Evolutionary conservation across 1,140 invertebrate genomes (phyloP).

Genomic region (Onthophagus taurus): DNA sequence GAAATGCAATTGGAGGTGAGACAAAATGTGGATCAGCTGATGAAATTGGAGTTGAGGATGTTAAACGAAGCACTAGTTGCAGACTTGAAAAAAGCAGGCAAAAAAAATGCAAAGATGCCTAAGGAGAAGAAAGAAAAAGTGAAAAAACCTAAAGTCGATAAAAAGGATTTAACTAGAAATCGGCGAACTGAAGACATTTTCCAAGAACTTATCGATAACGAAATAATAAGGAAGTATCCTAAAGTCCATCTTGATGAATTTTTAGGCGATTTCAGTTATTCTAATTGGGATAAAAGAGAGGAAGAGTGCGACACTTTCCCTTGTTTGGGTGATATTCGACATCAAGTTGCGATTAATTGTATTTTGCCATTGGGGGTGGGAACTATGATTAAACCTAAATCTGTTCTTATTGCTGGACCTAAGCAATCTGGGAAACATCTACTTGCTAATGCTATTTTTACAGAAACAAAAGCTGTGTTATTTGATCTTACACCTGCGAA

Average conservation of each 20-base stretch:
- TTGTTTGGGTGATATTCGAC: slow-evolving; percentile 55
- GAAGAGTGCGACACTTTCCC: slow-evolving; percentile 44
- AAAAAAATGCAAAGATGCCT: slow-evolving; percentile 44
- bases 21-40: slow-evolving; percentile 44
- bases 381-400: slow-evolving; percentile 59
- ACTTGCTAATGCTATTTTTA: slow-evolving; percentile 68
- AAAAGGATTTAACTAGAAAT: slow-evolving; percentile 73
- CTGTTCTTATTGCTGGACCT: slow-evolving; percentile 66
- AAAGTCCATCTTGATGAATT: slow-evolving; percentile 53
- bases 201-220: slow-evolving; percentile 65
- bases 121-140: slow-evolving; percentile 45
- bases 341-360: slow-evolving; percentile 62
- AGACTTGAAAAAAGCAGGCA: slow-evolving; percentile 36
- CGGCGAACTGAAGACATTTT: slow-evolving; percentile 63
- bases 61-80: slow-evolving; percentile 41
- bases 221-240: slow-evolving; percentile 60
- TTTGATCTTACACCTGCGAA: slow-evolving; percentile 75
- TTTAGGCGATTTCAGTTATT: slow-evolving; percentile 56
- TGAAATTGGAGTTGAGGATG: slow-evolving; percentile 45
- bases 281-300: slow-evolving; percentile 27
- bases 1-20: slow-evolving; percentile 46
- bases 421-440: slow-evolving; percentile 67
- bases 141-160: slow-evolving; percentile 60
- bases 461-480: slow-evolving; percentile 60
- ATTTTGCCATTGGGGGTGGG: slow-evolving; percentile 66